Evolutionary conservation across 1,140 invertebrate species (phyloP), one percentile per base, ranked within the genome.

Genomic region (Diabrotica undecimpunctata): DNA sequence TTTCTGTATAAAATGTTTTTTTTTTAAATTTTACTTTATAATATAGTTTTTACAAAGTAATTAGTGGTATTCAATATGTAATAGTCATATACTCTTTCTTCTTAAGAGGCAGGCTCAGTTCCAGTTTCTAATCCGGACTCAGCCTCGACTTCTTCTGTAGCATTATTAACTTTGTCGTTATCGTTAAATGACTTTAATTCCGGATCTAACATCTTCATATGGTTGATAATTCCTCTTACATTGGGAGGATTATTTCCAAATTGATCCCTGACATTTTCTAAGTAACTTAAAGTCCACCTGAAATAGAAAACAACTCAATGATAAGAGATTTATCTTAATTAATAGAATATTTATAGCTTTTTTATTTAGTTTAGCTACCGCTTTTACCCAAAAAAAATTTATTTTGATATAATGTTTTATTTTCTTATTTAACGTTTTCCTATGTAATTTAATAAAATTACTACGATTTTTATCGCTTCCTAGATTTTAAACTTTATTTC

Each of bases 191-290:
- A 64, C 5, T 50, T 25, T 14, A 64, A 35, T 13, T 36, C 54
- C 7, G 12, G 9, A 9, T 58, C 35, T 11, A 50, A 25, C 54
- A 46, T 36, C 35, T 64, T 70, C n/a, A 73, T 72, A 60, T 73
- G 63, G 55, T 72, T 70, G 25, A 73, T 53, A 35, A 73, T 64
- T 41, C 70, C 70, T 14, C 61, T 65, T n/a, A 72, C 58, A 55
- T 73, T 73, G 7, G 70, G 70, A 3, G 72, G 72, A 39, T 38
- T 59, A 12, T 64, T 36, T 6, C 68, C 72, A 35, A 65, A 66
- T 7, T 72, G 68, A 14, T 73, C 72, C 61, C 61, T 70, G 10
- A 73, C 66, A 35, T 68, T 72, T 41, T 70, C 59, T 36, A 73
- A 54, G 59, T 73, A 73, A 50, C 58, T 69, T 38, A 66, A 38